These are phyloP conservation scores for Indicator maculatus DNA, from an alignment of 2,113 vertebrate genomes.

Conservation along the genomic window DNA sequence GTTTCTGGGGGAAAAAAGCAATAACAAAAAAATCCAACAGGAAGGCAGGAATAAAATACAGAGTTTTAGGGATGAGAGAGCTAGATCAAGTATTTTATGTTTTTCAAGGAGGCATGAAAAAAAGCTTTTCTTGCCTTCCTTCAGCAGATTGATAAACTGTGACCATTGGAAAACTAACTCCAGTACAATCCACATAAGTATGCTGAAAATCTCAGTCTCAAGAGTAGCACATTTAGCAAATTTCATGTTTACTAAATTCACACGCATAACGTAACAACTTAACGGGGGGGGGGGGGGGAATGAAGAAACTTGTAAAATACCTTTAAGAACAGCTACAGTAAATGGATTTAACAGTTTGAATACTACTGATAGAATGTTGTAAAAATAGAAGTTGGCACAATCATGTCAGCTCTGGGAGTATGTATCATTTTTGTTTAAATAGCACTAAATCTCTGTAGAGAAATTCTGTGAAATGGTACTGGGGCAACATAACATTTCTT, in stretches of 20 bases:
- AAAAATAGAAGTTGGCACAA: neutral
- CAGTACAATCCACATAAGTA: neutral
- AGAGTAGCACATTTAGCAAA: neutral
- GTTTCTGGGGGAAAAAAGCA: neutral
- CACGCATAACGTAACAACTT: neutral
- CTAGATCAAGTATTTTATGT: neutral
- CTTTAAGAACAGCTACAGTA: neutral
- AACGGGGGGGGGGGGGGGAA: neutral
- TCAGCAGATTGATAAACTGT: neutral
- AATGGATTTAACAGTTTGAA: neutral
- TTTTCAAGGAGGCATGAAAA: neutral
- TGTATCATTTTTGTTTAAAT: constrained; percentile 8
- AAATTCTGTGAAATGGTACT: neutral
- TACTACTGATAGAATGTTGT: neutral
- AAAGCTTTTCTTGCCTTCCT: neutral
- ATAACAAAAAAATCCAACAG: neutral
- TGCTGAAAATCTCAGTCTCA: neutral
- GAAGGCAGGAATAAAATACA: neutral
- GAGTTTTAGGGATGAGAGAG: neutral
- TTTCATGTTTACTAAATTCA: neutral
- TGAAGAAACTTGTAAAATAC: neutral
- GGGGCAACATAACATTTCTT: neutral
- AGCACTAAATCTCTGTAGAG: neutral
- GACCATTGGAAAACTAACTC: neutral
- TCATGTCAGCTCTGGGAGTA: neutral